Evolutionary conservation across 1,140 invertebrate species (phyloP).

Genomic region (Nasonia giraulti): DNA sequence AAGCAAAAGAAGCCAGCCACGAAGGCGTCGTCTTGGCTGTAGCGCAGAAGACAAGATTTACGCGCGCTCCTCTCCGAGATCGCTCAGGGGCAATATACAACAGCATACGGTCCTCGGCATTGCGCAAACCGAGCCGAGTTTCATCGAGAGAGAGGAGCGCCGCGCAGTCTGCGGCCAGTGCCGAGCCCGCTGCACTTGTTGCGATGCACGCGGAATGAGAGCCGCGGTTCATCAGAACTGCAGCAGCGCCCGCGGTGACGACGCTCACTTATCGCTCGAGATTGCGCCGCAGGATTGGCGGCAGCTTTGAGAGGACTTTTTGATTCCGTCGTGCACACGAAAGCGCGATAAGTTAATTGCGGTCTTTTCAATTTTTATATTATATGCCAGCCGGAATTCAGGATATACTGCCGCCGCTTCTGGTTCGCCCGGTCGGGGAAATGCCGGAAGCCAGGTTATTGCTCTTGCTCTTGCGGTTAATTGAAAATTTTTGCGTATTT

Average conservation of each 20-base stretch:
- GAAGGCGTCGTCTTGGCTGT: no score
- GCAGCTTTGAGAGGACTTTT: background rate
- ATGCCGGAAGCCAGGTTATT: background rate
- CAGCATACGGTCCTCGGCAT: background rate
- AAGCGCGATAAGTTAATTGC: slow-evolving; percentile 21
- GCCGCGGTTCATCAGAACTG: background rate
- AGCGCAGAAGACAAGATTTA: background rate
- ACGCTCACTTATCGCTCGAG: slow-evolving; percentile 44
- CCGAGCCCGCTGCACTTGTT: slow-evolving; percentile 41
- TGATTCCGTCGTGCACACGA: background rate
- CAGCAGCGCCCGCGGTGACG: background rate
- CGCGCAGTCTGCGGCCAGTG: slow-evolving; percentile 40
- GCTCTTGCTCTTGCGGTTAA: no score
- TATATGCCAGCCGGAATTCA: background rate
- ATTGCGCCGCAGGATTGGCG: background rate
- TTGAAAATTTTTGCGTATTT: background rate
- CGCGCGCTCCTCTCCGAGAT: background rate
- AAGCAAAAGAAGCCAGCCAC: no score
- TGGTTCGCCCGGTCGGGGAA: background rate
- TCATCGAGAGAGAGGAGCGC: slow-evolving; percentile 17
- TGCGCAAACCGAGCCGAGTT: background rate
- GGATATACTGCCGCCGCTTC: background rate
- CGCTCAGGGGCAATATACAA: background rate
- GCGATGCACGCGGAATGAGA: background rate
- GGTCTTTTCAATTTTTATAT: slow-evolving; percentile 15